Percentiles rank a stretch among this genome's conserved stretches.
These are phyloP conservation scores for Chalcosyrphus nemorum DNA, from an alignment of 2,888 invertebrate species.

Conservation along the genomic window DNA sequence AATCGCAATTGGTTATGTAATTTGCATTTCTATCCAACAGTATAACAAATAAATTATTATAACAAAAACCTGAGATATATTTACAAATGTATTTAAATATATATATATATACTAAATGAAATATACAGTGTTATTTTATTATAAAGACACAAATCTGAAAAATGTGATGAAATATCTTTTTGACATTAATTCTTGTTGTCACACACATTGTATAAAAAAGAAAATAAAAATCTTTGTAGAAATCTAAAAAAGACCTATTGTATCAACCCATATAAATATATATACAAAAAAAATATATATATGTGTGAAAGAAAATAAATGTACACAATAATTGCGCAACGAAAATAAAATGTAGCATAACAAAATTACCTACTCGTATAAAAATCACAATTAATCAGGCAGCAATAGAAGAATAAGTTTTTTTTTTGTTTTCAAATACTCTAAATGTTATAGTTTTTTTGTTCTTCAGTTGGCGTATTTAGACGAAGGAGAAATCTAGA, in stretches of 20 bases:
- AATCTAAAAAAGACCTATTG: conserved; percentile 57
- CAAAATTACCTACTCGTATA: conserved; percentile 40
- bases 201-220: conserved; percentile 70
- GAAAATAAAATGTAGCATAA: conserved; percentile 67
- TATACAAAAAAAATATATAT: conserved; percentile 33
- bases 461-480: conserved; percentile 22
- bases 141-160: conserved; percentile 73
- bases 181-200: conserved; percentile 73
- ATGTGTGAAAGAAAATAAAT: conserved; percentile 57
- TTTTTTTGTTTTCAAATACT: not conserved
- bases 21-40: conserved; percentile 68
- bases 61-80: conserved; percentile 73
- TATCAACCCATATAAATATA: conserved; percentile 61
- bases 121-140: conserved; percentile 73
- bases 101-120: conserved; percentile 73
- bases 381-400: conserved; percentile 19
- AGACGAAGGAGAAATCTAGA: no score
- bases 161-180: conserved; percentile 73
- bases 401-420: conserved; percentile 4
- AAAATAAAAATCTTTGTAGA: conserved; percentile 64
- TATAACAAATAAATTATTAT: conserved; percentile 68
- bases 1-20: conserved; percentile 56
- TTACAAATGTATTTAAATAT: conserved; percentile 73
- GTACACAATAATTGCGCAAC: conserved; percentile 73
- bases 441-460: not conserved